Conservation (phyloP, 2,888 invertebrate species). For the Frankliniella fusca region DNA sequence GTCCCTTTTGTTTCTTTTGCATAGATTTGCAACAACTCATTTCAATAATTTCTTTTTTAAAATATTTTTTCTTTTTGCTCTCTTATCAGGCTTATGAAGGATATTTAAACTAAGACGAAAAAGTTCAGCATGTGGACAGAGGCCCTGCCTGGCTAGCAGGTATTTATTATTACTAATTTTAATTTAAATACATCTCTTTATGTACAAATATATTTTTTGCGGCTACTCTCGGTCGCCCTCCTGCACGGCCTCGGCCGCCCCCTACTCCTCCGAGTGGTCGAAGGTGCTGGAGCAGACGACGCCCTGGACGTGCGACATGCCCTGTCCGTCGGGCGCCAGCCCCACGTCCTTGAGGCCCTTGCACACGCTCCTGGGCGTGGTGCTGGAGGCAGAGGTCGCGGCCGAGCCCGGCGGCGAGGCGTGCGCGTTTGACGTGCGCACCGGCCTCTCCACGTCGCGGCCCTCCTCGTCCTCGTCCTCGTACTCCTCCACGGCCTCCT, state of each 20-base stretch:
- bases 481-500: background rate
- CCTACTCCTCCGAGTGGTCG: conserved; percentile 15
- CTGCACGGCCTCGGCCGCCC: background rate
- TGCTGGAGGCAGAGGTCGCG: background rate
- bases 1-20: too few species aligned
- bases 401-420: background rate
- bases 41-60: too few species aligned
- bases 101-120: too few species aligned
- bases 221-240: conserved; percentile 1
- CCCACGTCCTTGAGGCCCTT: conserved; percentile 11
- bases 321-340: background rate
- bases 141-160: too few species aligned
- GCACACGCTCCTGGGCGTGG: background rate
- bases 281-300: conserved; percentile 9
- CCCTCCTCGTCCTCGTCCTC: background rate
- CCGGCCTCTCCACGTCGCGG: background rate
- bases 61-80: too few species aligned
- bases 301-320: conserved; percentile 2
- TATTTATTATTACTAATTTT: too few species aligned
- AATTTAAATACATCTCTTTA: too few species aligned
- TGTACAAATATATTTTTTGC: too few species aligned
- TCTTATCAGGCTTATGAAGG: too few species aligned
- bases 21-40: too few species aligned
- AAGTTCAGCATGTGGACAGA: too few species aligned
- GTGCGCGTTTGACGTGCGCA: conserved; percentile 16